phyloP scores from a whole-genome alignment of 2,888 invertebrate species.

The Octonoba sinensis region DNA sequence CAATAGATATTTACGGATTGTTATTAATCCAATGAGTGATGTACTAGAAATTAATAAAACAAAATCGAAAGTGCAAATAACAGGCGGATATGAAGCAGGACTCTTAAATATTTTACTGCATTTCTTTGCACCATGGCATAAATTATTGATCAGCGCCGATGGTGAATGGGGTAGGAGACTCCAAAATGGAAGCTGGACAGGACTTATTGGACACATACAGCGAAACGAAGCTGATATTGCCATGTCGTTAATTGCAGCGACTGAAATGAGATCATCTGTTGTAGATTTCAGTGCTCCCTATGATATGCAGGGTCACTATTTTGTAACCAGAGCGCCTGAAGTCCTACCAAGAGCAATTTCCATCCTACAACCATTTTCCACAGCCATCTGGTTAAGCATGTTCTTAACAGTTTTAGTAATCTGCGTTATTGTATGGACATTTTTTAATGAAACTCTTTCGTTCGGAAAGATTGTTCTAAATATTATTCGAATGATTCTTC shows the following conservation, averaged over 20 bases:
- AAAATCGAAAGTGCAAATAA: not conserved
- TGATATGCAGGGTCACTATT: constrained; percentile 14
- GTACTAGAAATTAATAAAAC: too few species aligned
- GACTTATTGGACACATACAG: constrained; percentile 14
- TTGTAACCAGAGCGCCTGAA: not conserved
- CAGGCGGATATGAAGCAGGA: constrained; percentile 23
- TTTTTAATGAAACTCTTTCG: too few species aligned
- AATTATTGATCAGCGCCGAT: constrained; percentile 9
- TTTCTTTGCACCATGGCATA: constrained; percentile 9
- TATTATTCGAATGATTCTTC: too few species aligned
- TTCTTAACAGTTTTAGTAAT: not conserved
- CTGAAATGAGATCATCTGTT: not conserved
- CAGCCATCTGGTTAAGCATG: not conserved
- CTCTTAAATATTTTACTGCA: constrained; percentile 7
- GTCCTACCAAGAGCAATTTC: not conserved
- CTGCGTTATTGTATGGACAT: too few species aligned
- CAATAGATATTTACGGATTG: too few species aligned
- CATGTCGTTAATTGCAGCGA: constrained; percentile 13
- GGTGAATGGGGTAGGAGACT: constrained; percentile 11
- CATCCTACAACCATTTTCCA: constrained; percentile 1
- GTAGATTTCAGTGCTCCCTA: constrained; percentile 15
- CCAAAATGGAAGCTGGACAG: constrained; percentile 24
- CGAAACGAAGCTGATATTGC: constrained; percentile 26
- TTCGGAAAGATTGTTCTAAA: too few species aligned
- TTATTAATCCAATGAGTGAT: too few species aligned